Base-by-base conservation (phyloP, 1,140 invertebrate genomes). In the Orius insidiosus region DNA sequence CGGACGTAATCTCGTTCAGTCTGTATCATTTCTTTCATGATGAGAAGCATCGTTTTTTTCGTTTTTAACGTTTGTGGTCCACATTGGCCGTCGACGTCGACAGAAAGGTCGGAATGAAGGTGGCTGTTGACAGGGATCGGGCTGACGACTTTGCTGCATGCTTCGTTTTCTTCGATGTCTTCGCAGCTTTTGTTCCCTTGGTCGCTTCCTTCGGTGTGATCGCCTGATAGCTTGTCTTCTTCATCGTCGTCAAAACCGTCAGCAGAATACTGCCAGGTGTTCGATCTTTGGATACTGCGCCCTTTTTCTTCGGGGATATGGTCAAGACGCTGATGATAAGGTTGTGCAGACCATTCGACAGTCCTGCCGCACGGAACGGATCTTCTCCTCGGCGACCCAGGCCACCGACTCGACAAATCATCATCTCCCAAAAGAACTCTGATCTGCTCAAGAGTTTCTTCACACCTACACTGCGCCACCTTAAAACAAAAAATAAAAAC, bases 11-110 rank as follows among this genome's bases (percentile, higher is more conserved):
- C 81, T 59, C 78, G 69, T 70, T 86, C 83, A 55, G 83, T 83
- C 67, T 83, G 78, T 65, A 86, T 80, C 72, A 86, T 80, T 67
- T 86, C 83, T 60, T 77, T 71, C 74, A 85, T 83, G 63, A 82
- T 82, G 52, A 80, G 73, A 58, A 79, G 67, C 61, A 86, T 69
- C 57, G 79, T 86, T 71, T 73, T 74, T 67, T 74, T 71, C 50
- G 67, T 70, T 63, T 73, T 74, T 47, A 68, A 61, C 53, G 72
- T 70, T 54, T 58, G 55, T 0, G 50, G 49, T 7, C 57, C 57
- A 10, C 54, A 64, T 50, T 68, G 63, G 48, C 63, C 62, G 55
- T 69, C 61, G 34, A 63, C 60, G 49, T 70, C 65, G 42, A 73
- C 59, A 60, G 69, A 65, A 36, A 74, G 54, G 46, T 60, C 67